These are phyloP conservation scores for Drosophila nigricruria DNA, from an alignment of 2,888 invertebrate species.

Conservation along the genomic window DNA sequence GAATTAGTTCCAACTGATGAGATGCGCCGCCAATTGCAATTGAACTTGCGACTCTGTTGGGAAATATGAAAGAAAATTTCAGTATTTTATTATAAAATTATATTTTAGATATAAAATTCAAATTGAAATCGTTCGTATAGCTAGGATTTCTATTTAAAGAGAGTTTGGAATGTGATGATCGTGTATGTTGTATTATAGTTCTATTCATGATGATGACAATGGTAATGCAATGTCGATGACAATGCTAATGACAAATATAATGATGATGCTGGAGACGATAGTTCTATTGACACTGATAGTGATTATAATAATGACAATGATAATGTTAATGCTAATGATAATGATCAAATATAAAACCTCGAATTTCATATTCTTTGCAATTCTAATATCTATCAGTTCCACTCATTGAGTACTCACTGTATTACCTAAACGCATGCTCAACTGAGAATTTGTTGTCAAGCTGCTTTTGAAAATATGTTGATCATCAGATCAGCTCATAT, in stretches of 20 bases:
- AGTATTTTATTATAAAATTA: too few species aligned
- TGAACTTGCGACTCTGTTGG: slow-evolving; percentile 29
- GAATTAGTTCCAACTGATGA: slow-evolving; percentile 23
- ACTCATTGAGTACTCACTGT: not conserved
- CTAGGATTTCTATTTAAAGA: not conserved
- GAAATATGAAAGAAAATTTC: not conserved
- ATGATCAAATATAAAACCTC: not conserved
- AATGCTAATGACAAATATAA: not conserved
- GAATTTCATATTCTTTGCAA: not conserved
- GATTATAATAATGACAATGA: not conserved
- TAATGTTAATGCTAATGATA: not conserved
- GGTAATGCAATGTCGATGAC: not conserved
- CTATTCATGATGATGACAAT: not conserved
- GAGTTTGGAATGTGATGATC: too few species aligned
- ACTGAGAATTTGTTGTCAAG: slow-evolving; percentile 6
- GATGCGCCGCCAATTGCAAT: slow-evolving; percentile 32
- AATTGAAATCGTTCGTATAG: not conserved
- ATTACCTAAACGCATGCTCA: not conserved
- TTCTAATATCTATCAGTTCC: not conserved
- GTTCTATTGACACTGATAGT: not conserved
- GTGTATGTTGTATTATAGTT: too few species aligned
- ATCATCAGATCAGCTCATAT: slow-evolving; percentile 23
- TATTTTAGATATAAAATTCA: not conserved
- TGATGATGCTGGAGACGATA: too few species aligned
- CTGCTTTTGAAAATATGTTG: not conserved